Evolutionary conservation across 2,113 vertebrate genomes (phyloP), one percentile per base, ranked within the genome.

Genomic region (Phyllostomus hastatus): DNA sequence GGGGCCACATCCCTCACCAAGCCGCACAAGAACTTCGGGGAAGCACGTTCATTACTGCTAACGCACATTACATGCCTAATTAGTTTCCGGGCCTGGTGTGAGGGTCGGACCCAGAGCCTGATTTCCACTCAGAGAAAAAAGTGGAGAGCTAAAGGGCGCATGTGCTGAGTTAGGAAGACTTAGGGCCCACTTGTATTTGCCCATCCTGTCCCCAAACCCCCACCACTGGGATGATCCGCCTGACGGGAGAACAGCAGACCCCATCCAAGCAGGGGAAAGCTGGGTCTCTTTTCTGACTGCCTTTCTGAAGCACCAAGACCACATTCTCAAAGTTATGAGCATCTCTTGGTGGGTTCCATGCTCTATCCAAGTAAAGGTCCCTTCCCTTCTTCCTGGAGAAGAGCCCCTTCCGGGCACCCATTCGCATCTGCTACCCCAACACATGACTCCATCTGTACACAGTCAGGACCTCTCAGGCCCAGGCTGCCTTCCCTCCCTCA

Each of bases 41-140:
- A 78, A 78, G 69, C 90, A 76, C 19, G 54, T 90, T 94, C 96
- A 83, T 97, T 94, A 90, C 43, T 90, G 95, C 87, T 88, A 94
- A 97, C 12, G 95, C 96, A 95, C 97, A 97, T 97, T 95, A 95
- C 97, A 97, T 78, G 95, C 33, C 88, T 97, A 97, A 98, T 98
- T 98, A 97, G 98, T 94, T 98, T 97, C 97, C 96, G 86, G 92
- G 94, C 96, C 97, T 81, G 96, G 92, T 87, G 92, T 96, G 96
- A 98, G 97, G 96, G 93, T 59, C 81, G 93, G 85, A 95, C 96
- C 90, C 69, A 6, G 26, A 93, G 46, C 61, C 95, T 80, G 78
- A 92, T 88, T 93, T 94, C 82, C 95, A 97, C 81, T 92, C 95
- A 86, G 93, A 94, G 50, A 80, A 69, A 78, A 90, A 95, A 73